Conservation (phyloP, 2,888 invertebrate species). For the Baronia brevicornis region DNA sequence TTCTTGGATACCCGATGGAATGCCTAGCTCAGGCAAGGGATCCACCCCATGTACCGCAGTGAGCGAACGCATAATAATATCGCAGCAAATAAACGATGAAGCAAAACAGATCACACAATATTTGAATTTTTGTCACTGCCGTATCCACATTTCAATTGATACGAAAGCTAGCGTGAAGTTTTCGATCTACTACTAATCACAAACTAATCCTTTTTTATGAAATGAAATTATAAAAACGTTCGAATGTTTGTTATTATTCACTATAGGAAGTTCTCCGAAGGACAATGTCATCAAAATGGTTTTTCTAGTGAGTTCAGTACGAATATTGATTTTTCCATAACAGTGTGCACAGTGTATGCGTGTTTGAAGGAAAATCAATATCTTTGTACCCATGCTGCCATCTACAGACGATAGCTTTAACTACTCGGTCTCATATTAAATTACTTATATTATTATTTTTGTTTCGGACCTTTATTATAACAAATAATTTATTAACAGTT, state of each 20-base stretch:
- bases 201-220: too few relatives aligned
- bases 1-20: constrained; percentile 49
- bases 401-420: constrained; percentile 27
- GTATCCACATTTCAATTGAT: constrained; percentile 41
- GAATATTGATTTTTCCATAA: constrained; percentile 63
- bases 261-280: constrained; percentile 26
- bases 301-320: constrained; percentile 44
- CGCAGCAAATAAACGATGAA: constrained; percentile 69
- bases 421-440: too few relatives aligned
- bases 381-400: constrained; percentile 40
- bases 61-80: constrained; percentile 70
- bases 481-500: too few relatives aligned
- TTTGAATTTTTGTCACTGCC: constrained; percentile 53
- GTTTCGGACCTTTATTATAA: too few relatives aligned
- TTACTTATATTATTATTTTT: too few relatives aligned
- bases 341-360: constrained; percentile 23
- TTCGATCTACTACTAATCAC: too few relatives aligned
- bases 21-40: constrained; percentile 60
- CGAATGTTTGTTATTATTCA: constrained; percentile 20
- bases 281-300: constrained; percentile 36
- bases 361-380: constrained; percentile 58
- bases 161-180: too few relatives aligned
- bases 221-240: constrained; percentile 10
- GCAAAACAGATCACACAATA: constrained; percentile 52
- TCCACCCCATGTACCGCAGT: constrained; percentile 61